Percentiles rank a stretch among this genome's conserved stretches.
Conservation (phyloP, 2,888 invertebrate species). For the Acanthosepion lycidas region DNA sequence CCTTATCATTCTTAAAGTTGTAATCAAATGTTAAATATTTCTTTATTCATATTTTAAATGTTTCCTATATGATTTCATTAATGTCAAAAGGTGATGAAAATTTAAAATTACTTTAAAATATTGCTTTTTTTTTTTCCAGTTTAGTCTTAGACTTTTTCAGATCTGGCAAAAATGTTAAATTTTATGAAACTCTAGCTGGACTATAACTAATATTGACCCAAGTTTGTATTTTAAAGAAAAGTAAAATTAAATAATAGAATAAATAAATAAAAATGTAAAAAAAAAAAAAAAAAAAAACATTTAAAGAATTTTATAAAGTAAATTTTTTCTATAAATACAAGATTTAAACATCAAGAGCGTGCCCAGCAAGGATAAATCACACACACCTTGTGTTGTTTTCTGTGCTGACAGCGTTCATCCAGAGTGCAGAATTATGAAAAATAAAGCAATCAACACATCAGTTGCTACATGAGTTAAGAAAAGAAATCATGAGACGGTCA, state of each 20-base stretch:
- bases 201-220: background rate
- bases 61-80: too few relatives aligned
- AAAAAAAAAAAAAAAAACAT: background rate
- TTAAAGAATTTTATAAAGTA: background rate
- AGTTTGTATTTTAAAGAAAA: slow-evolving; percentile 33
- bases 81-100: too few relatives aligned
- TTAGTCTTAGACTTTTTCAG: too few relatives aligned
- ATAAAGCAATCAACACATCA: slow-evolving; percentile 46
- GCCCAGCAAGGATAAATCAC: slow-evolving; percentile 40
- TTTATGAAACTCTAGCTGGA: background rate
- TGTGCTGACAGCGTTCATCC: slow-evolving; percentile 47
- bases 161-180: background rate
- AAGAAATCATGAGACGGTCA: background rate
- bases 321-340: slow-evolving; percentile 38
- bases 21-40: background rate
- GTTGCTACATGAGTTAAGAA: slow-evolving; percentile 45
- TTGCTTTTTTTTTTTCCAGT: too few relatives aligned
- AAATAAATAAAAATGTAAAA: background rate
- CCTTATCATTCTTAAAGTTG: background rate
- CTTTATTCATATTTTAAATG: too few relatives aligned
- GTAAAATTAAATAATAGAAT: background rate
- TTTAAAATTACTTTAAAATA: too few relatives aligned
- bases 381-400: slow-evolving; percentile 47
- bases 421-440: slow-evolving; percentile 46
- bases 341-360: slow-evolving; percentile 33